phyloP scores from a whole-genome alignment of 2,797 vertebrate species.

The Myotis daubentonii region DNA sequence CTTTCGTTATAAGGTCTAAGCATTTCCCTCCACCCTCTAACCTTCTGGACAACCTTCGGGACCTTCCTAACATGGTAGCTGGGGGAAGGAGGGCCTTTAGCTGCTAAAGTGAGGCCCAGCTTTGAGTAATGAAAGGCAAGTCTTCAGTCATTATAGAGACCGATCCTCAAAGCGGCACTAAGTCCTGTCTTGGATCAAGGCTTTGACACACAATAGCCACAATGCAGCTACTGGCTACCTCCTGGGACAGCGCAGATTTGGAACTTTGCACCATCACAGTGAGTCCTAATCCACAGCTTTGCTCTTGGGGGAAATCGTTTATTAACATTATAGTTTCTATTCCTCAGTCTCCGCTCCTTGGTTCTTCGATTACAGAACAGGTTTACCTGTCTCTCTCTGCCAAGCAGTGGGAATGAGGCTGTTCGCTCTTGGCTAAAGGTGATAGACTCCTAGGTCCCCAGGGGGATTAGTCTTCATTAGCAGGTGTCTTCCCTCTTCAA shows the following conservation, averaged over 20 bases:
- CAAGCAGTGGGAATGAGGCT: conserved; percentile 1
- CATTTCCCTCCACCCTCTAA: neutral
- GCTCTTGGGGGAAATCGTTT: neutral
- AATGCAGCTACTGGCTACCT: neutral
- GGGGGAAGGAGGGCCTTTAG: neutral
- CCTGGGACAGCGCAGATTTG: neutral
- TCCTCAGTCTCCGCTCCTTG: neutral
- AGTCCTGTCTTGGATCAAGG: neutral
- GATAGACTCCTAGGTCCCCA: neutral
- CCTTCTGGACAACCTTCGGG: neutral
- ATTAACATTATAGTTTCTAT: neutral
- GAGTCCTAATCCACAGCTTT: neutral
- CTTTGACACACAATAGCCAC: neutral
- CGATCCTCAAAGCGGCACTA: neutral
- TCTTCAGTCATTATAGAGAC: neutral
- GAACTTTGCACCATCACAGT: neutral
- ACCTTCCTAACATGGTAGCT: neutral
- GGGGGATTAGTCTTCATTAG: conserved; percentile 52
- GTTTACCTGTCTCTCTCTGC: neutral
- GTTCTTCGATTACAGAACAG: neutral
- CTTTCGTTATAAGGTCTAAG: neutral
- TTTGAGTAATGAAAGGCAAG: neutral
- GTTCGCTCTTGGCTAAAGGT: neutral
- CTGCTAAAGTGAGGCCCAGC: neutral
- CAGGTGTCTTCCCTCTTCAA: neutral